Percentiles rank a stretch among this genome's conserved stretches.
Evolutionary conservation across 2,797 vertebrate genomes (phyloP).

Genomic region (Lutra lutra): DNA sequence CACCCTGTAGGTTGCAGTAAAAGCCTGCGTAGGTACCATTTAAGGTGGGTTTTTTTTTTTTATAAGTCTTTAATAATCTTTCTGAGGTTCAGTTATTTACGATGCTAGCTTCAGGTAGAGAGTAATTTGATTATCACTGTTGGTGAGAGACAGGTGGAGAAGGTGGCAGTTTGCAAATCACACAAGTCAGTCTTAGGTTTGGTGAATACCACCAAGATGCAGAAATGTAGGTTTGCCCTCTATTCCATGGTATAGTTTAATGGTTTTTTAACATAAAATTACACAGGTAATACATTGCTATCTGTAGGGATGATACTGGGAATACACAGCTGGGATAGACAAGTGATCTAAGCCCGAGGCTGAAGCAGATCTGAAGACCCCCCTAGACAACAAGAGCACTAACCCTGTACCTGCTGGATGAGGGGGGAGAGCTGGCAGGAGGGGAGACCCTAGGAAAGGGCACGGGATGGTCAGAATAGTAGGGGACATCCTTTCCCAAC

Average conservation of each 20-base stretch:
- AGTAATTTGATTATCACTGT: constrained; percentile 53
- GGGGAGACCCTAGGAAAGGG: background rate
- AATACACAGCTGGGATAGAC: background rate
- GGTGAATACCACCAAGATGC: background rate
- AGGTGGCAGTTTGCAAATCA: background rate
- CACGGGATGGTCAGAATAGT: background rate
- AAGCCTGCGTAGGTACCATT: constrained; percentile 45
- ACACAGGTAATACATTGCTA: background rate
- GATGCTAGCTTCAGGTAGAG: background rate
- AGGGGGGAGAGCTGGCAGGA: background rate
- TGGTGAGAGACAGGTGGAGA: background rate
- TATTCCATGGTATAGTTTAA: background rate
- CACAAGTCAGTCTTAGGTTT: background rate
- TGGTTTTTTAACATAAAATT: background rate
- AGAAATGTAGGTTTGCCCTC: background rate
- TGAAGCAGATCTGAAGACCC: background rate
- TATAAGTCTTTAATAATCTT: constrained; percentile 54
- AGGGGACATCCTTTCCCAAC: background rate
- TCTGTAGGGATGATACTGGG: background rate
- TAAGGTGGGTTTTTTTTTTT: background rate
- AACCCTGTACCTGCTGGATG: background rate
- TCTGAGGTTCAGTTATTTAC: constrained; percentile 62
- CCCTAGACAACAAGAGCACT: background rate
- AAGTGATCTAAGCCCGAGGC: background rate
- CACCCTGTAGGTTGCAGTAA: constrained; percentile 5